These are phyloP conservation scores for Macrobrachium rosenbergii DNA, from an alignment of 1,140 invertebrate genomes.

Conservation along the genomic window DNA sequence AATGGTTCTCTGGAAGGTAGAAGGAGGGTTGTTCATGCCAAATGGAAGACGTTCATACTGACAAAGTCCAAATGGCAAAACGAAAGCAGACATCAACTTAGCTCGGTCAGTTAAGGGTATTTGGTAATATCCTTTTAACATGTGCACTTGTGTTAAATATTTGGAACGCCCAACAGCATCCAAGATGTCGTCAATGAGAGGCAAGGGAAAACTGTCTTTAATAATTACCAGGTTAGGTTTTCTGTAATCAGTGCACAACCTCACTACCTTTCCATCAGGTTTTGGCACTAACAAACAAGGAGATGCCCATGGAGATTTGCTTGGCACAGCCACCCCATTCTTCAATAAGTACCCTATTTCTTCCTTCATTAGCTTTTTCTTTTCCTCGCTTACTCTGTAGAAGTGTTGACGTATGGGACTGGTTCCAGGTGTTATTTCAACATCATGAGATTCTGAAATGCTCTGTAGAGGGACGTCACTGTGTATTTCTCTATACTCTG, in stretches of 20 bases:
- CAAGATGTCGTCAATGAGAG: background rate
- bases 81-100: background rate
- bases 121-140: slow-evolving; percentile 12
- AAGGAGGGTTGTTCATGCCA: background rate
- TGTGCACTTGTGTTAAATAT: background rate
- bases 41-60: background rate
- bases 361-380: background rate
- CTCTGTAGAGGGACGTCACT: too few species aligned
- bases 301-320: slow-evolving; percentile 19
- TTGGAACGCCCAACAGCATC: background rate
- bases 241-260: slow-evolving; percentile 3
- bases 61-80: too few species aligned
- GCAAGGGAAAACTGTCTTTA: too few species aligned
- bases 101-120: slow-evolving; percentile 2
- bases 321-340: background rate
- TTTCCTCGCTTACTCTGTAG: too few species aligned
- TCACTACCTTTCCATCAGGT: background rate
- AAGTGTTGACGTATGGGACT: too few species aligned
- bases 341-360: background rate
- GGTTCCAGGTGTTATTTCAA: too few species aligned
- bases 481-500: too few species aligned
- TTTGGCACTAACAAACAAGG: slow-evolving; percentile 9
- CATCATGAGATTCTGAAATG: too few species aligned
- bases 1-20: too few species aligned
- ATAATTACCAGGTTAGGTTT: background rate